Evolutionary conservation across 2,888 invertebrate genomes (phyloP).

Genomic region (Caenorhabditis sulstoni): DNA sequence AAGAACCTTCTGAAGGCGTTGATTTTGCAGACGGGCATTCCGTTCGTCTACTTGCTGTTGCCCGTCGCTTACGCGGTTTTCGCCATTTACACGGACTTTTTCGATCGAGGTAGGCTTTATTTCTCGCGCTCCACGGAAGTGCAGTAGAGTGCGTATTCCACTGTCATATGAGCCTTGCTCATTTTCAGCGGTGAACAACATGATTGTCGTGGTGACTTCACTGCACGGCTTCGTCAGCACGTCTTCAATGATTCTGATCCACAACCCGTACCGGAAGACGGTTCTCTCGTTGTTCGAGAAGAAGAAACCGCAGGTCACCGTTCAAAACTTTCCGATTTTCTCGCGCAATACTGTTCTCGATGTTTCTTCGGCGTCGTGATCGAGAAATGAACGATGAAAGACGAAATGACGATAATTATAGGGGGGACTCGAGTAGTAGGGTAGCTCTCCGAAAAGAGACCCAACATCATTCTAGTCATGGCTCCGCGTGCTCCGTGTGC

Average conservation of each 20-base stretch:
- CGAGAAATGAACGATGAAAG: no score
- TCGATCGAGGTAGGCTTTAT: neutral
- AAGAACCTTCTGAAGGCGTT: conserved; percentile 19
- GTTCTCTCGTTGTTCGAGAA: neutral
- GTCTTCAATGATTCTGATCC: conserved; percentile 17
- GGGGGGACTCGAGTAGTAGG: no score
- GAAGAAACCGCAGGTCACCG: neutral
- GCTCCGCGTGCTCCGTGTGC: no score
- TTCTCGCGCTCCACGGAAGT: no score
- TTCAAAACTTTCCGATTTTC: neutral
- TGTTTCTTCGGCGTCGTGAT: neutral
- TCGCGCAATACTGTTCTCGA: neutral
- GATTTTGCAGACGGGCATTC: conserved; percentile 16
- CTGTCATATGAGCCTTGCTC: no score
- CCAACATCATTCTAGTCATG: no score
- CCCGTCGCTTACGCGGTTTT: neutral
- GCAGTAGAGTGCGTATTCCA: no score
- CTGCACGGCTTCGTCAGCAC: conserved; percentile 17
- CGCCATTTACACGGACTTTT: neutral
- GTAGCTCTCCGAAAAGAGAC: no score
- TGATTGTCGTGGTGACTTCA: conserved; percentile 11
- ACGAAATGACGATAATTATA: no score
- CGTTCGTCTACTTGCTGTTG: conserved; percentile 9
- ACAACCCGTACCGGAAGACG: conserved; percentile 16
- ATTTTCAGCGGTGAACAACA: conserved; percentile 20